phyloP scores from a whole-genome alignment of 2,113 vertebrate genomes.

The Hystrix cristata region DNA sequence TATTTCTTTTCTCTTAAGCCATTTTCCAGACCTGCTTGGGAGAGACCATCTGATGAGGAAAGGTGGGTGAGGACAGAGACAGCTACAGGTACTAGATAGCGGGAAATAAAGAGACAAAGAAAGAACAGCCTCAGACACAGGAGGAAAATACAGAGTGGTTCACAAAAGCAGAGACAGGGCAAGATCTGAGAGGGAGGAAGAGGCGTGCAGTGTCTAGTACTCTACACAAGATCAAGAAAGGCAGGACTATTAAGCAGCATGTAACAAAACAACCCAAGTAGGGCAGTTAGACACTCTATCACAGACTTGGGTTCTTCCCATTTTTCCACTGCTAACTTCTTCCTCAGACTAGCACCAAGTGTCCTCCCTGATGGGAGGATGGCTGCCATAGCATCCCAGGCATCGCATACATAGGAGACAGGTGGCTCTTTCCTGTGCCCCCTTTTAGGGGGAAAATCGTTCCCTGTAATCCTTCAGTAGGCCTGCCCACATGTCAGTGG shows the following conservation, averaged over 20 bases:
- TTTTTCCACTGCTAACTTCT: background rate
- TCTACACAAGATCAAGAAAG: background rate
- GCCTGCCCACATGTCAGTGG: background rate
- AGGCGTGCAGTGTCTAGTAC: background rate
- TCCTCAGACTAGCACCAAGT: background rate
- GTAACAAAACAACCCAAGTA: background rate
- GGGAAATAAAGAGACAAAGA: background rate
- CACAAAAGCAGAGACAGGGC: background rate
- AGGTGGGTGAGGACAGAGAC: background rate
- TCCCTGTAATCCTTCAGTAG: background rate
- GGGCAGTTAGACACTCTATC: background rate
- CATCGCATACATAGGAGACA: background rate
- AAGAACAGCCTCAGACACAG: background rate
- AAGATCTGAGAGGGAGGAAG: background rate
- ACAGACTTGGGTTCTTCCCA: background rate
- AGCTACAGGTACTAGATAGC: background rate
- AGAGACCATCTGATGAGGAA: background rate
- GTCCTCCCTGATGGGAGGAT: background rate
- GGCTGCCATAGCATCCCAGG: background rate
- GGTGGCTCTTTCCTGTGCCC: background rate
- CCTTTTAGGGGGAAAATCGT: background rate
- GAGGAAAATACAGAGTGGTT: background rate
- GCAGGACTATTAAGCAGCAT: background rate
- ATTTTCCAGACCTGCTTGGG: background rate
- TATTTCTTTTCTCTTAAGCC: background rate